Evolutionary conservation across 2,113 vertebrate genomes (phyloP).

Genomic region (Ictidomys tridecemlineatus): DNA sequence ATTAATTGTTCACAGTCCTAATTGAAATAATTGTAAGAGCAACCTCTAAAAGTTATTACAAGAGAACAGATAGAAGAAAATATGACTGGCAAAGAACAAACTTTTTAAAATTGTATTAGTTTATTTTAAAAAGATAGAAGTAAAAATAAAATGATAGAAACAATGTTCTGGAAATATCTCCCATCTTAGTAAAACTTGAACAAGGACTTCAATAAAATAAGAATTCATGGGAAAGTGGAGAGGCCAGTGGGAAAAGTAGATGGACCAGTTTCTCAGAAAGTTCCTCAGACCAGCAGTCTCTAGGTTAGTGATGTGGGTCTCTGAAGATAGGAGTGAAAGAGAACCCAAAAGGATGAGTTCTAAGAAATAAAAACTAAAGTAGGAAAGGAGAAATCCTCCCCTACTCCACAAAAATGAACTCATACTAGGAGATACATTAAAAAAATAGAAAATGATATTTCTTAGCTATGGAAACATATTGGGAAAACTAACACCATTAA

Average conservation of each 20-base stretch:
- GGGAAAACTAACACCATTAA: not conserved
- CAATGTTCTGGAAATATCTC: not conserved
- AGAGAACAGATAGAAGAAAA: not conserved
- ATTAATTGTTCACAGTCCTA: not conserved
- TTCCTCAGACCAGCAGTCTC: no score
- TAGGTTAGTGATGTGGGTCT: no score
- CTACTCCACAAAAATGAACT: not conserved
- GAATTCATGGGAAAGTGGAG: not conserved
- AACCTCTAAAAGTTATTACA: not conserved
- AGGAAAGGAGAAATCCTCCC: no score
- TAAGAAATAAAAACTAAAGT: no score
- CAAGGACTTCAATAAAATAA: not conserved
- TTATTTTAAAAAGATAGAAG: not conserved
- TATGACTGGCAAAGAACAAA: not conserved
- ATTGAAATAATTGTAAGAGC: not conserved
- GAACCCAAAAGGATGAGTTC: no score
- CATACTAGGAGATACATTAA: not conserved
- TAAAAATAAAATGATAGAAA: not conserved
- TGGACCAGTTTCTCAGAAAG: no score
- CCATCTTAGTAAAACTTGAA: not conserved
- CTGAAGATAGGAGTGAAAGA: no score
- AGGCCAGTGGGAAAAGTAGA: no score
- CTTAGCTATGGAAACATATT: not conserved
- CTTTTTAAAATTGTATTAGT: not conserved
- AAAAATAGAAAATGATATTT: not conserved